These are phyloP conservation scores for Erpornis zantholeuca DNA, from an alignment of 2,113 vertebrate genomes.

Conservation along the genomic window DNA sequence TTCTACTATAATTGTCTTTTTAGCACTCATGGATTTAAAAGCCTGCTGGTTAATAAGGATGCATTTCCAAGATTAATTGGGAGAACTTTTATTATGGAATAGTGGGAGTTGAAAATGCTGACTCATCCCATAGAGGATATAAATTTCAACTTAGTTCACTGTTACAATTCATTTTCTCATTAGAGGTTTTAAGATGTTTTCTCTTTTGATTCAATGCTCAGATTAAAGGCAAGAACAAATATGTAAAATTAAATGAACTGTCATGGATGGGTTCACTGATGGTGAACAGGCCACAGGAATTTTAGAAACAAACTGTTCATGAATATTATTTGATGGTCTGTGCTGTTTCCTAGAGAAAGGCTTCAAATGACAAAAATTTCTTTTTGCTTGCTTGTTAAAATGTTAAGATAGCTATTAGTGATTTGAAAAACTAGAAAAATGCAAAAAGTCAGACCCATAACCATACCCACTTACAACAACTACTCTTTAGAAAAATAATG, in stretches of 20 bases:
- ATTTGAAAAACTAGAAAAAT: not conserved
- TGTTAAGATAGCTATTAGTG: not conserved
- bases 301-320: not conserved
- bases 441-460: not conserved
- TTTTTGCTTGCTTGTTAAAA: not conserved
- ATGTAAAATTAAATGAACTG: not conserved
- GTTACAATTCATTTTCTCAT: constrained; percentile 10
- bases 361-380: not conserved
- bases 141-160: constrained; percentile 3
- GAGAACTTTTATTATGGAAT: not conserved
- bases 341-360: not conserved
- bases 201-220: not conserved
- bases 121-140: not conserved
- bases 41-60: not conserved
- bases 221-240: not conserved
- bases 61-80: not conserved
- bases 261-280: not conserved
- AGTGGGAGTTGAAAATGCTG: not conserved
- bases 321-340: not conserved
- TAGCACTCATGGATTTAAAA: not conserved
- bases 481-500: not conserved
- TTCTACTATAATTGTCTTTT: not conserved
- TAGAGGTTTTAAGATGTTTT: not conserved
- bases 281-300: not conserved
- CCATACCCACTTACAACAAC: not conserved